Conservation (phyloP, 1,140 invertebrate genomes). For the Ceratina australensis region DNA sequence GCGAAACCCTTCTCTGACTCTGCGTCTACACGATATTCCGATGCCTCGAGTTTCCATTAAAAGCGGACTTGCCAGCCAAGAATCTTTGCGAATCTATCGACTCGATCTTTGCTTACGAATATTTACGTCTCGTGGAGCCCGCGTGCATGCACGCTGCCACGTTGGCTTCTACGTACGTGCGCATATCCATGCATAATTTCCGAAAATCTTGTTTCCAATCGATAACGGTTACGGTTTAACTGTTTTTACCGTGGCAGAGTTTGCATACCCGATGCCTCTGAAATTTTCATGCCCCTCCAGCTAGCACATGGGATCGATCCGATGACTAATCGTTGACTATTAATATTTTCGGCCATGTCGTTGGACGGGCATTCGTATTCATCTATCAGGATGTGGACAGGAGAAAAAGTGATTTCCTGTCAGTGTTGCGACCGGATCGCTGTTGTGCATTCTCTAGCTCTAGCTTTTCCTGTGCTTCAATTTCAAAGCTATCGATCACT, state of each 20-base stretch:
- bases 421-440: conserved; percentile 8
- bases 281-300: neutral
- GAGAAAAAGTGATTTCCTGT: conserved; percentile 41
- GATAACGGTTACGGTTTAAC: neutral
- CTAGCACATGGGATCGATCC: conserved; percentile 4
- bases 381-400: conserved; percentile 39
- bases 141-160: conserved; percentile 46
- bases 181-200: neutral
- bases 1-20: conserved; percentile 23
- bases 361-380: conserved; percentile 41
- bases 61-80: conserved; percentile 55
- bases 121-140: conserved; percentile 53
- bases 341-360: conserved; percentile 30
- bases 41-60: conserved; percentile 56
- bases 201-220: neutral
- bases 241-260: neutral
- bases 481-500: conserved; percentile 1
- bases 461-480: neutral
- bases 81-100: conserved; percentile 61
- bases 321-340: conserved; percentile 35
- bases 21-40: conserved; percentile 27
- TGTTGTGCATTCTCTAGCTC: neutral
- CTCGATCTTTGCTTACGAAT: conserved; percentile 60
- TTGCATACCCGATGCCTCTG: neutral
- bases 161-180: neutral